phyloP scores from a whole-genome alignment of 2,888 invertebrate species.

The Drosophila atroscutellata region DNA sequence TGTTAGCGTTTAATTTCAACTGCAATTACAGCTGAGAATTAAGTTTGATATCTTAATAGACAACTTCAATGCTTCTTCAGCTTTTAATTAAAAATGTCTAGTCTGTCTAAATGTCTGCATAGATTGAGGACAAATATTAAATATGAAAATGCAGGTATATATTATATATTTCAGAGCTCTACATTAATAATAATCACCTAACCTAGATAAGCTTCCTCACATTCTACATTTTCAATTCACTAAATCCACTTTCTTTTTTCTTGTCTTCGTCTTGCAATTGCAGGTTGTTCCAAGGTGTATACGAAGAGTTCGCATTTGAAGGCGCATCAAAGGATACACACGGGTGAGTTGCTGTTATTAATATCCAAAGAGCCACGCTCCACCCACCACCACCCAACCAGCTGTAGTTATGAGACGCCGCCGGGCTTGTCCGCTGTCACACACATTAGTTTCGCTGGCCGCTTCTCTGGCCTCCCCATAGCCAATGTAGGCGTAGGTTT shows the following conservation, averaged over 20 bases:
- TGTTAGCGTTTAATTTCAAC: constrained; percentile 3
- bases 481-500: constrained; percentile 61
- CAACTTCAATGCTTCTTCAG: not conserved
- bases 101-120: not conserved
- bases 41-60: not conserved
- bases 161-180: not conserved
- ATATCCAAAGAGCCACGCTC: constrained; percentile 35
- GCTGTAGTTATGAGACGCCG: constrained; percentile 36
- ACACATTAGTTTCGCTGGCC: constrained; percentile 31
- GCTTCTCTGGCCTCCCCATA: constrained; percentile 38
- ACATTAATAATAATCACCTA: not conserved
- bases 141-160: not conserved
- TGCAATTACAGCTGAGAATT: not conserved
- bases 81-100: not conserved
- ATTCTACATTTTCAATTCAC: not conserved
- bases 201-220: not conserved
- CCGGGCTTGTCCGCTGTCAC: constrained; percentile 36
- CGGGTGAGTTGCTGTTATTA: constrained; percentile 88
- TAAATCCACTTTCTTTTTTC: constrained; percentile 8
- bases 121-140: not conserved
- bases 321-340: constrained; percentile 98
- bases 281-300: constrained; percentile 97
- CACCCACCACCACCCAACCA: constrained; percentile 28
- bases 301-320: constrained; percentile 99
- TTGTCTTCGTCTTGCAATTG: constrained; percentile 1